Conservation (phyloP, 2,888 invertebrate genomes). For the Lapara coniferarum region DNA sequence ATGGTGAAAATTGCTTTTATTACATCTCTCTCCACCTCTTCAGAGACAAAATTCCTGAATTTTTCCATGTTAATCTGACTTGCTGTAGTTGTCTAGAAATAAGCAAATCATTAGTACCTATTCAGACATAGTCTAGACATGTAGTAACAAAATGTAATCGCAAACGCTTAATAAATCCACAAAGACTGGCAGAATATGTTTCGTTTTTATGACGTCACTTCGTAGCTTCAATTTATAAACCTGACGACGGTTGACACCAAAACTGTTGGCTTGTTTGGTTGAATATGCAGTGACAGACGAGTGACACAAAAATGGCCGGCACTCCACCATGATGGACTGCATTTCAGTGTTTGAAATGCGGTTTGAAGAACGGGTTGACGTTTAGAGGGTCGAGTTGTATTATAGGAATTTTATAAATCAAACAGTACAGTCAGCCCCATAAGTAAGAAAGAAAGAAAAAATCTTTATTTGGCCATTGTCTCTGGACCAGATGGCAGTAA, state of each 20-base stretch:
- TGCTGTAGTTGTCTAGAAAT: too few species aligned
- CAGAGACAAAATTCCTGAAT: too few species aligned
- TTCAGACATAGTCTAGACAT: not conserved
- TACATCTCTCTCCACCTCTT: too few species aligned
- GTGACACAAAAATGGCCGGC: slow-evolving; percentile 1
- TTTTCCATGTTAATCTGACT: too few species aligned
- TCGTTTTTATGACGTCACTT: slow-evolving; percentile 8
- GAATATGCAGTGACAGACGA: slow-evolving; percentile 8
- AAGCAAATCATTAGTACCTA: too few species aligned
- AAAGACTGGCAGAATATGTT: not conserved
- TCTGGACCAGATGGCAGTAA: too few species aligned
- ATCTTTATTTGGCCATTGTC: too few species aligned
- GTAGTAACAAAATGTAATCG: not conserved
- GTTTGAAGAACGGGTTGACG: not conserved
- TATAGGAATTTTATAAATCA: too few species aligned
- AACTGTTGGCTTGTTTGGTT: slow-evolving; percentile 3
- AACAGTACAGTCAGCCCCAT: too few species aligned
- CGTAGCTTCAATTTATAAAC: slow-evolving; percentile 16
- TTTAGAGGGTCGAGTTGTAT: not conserved
- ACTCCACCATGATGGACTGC: slow-evolving; percentile 12
- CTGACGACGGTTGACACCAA: not conserved
- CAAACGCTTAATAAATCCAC: not conserved
- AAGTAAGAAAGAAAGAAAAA: too few species aligned
- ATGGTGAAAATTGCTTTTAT: too few species aligned
- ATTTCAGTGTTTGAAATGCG: slow-evolving; percentile 2